Evolutionary conservation across 2,797 vertebrate species (phyloP).

Genomic region (Melanogrammus aeglefinus): DNA sequence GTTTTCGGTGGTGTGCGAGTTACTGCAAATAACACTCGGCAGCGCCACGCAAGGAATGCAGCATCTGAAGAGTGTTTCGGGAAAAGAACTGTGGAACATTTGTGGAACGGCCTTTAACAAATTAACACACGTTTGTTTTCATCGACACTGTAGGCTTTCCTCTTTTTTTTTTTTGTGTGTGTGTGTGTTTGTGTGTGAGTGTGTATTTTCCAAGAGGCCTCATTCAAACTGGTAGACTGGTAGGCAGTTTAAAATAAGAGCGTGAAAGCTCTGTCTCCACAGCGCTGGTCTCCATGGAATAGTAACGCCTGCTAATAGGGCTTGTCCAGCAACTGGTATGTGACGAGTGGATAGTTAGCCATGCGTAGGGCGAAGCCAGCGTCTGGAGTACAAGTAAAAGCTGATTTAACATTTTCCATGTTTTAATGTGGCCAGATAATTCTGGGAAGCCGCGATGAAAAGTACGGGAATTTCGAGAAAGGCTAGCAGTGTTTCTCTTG

Average conservation of each 20-base stretch:
- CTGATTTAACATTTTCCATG: conserved; percentile 72
- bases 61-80: background rate
- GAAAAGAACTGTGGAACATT: background rate
- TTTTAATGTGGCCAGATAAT: conserved; percentile 72
- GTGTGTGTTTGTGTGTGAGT: background rate
- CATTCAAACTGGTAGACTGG: background rate
- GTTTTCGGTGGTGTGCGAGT: background rate
- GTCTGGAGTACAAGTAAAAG: conserved; percentile 59
- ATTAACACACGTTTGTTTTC: background rate
- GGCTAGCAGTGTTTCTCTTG: conserved; percentile 66
- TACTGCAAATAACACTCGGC: background rate
- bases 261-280: background rate
- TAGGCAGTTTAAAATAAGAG: background rate
- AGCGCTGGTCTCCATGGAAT: conserved; percentile 34
- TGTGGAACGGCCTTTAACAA: background rate
- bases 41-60: background rate
- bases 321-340: conserved; percentile 42
- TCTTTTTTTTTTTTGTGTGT: background rate
- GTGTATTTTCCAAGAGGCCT: background rate
- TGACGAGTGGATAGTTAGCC: conserved; percentile 43
- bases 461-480: conserved; percentile 65
- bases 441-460: conserved; percentile 65
- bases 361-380: conserved; percentile 52
- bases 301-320: conserved; percentile 26
- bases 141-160: background rate